Evolutionary conservation across 2,797 vertebrate species (phyloP), one percentile per base, ranked within the genome.

Genomic region (Urophycis tenuis): DNA sequence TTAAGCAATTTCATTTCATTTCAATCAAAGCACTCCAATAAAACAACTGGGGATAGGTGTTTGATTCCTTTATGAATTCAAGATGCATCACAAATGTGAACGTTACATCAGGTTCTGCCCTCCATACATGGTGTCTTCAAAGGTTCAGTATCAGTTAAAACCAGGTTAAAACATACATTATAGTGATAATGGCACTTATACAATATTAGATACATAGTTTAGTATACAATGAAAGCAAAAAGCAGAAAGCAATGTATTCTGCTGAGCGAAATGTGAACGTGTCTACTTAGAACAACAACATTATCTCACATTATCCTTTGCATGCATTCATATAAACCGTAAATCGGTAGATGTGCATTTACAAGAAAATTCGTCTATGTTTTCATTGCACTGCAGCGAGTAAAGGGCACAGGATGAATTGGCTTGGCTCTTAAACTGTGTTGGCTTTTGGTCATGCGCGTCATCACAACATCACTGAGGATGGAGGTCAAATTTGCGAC

Each of bases 401-500:
- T 19, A 49, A 49, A 49, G 6, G 14, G 41, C 45, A 53, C 29
- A 3, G 25, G 60, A 67, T 67, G 11, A 30, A 67, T 60, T 60
- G 53, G 53, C 53, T 60, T 22, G n/a, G 53, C 22, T 5, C 53
- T 60, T 22, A 60, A 60, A n/a, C 10, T n/a, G 53, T 25, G 53
- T 25, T 25, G 22, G 53, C 10, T 41, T 60, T 60, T 5, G 22
- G 53, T 60, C 60, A 19, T 3, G 60, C 10, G 10, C 60, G 60
- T 67, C 60, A 29, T 67, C 25, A 67, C n/a, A 67, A 0, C 60
- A 67, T 67, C 25, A 67, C n/a, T 11, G 25, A 67, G 25, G 25
- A 67, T 67, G 60, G 60, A 67, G 60, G 60, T 67, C 60, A 67
- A 67, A 67, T 67, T 25, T 67, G 60, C 60, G 60, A 67, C n/a